Evolutionary conservation across 2,888 invertebrate species (phyloP).

Genomic region (Homarus gammarus): DNA sequence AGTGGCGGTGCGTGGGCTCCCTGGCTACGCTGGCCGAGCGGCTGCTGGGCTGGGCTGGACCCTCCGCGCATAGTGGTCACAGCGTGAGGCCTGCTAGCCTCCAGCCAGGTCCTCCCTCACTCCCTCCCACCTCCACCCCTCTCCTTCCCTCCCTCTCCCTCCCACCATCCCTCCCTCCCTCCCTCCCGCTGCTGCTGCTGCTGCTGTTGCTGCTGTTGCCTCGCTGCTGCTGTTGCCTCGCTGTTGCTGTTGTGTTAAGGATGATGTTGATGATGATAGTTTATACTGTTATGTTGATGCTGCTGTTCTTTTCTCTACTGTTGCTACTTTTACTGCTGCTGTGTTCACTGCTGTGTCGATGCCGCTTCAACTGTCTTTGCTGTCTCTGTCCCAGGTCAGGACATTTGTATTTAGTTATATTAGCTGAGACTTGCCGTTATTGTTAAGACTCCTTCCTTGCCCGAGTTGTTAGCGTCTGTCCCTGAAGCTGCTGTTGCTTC

Average conservation of each 20-base stretch:
- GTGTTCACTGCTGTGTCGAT: not conserved
- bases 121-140: not conserved
- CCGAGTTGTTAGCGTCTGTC: too few species aligned
- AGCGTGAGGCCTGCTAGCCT: conserved; percentile 51
- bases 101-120: conserved; percentile 19
- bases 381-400: too few species aligned
- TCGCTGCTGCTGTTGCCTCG: not conserved
- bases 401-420: too few species aligned
- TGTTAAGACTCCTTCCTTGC: too few species aligned
- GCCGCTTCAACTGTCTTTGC: too few species aligned
- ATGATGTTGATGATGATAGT: not conserved
- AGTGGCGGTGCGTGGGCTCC: not conserved
- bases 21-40: conserved; percentile 6
- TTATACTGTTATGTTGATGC: not conserved
- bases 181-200: not conserved
- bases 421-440: too few species aligned
- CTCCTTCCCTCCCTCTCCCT: not conserved
- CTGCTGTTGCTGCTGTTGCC: not conserved
- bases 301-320: not conserved
- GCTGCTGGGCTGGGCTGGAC: not conserved
- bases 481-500: too few species aligned
- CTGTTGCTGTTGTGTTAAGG: not conserved
- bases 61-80: conserved; percentile 39
- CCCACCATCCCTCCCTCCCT: not conserved
- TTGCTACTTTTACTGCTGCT: not conserved